Evolutionary conservation across 2,113 vertebrate species (phyloP).

Genomic region (Dissostichus mawsoni): DNA sequence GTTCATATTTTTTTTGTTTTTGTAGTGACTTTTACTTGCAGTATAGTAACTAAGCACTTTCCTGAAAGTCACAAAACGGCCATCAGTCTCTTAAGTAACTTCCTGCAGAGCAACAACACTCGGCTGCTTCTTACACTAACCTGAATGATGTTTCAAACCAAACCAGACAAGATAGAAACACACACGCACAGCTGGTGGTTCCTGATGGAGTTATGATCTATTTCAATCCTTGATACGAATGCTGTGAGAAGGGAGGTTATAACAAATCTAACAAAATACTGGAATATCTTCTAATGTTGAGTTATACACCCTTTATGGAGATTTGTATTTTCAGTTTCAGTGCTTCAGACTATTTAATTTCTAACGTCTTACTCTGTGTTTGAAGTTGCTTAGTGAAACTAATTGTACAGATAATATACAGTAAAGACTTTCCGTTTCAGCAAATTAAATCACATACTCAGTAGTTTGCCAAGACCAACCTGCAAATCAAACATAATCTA

Average conservation of each 20-base stretch:
- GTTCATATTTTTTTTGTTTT: not conserved
- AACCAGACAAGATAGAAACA: not conserved
- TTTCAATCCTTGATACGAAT: not conserved
- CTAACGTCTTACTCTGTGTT: not conserved
- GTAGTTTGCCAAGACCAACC: not conserved
- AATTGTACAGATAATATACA: no score
- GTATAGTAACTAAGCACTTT: not conserved
- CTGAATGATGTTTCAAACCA: conserved; percentile 9
- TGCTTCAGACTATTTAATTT: not conserved
- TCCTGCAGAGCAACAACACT: not conserved
- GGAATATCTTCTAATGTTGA: not conserved
- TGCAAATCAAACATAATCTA: conserved; percentile 1
- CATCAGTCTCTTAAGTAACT: not conserved
- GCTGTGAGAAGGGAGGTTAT: not conserved
- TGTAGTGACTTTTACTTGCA: not conserved
- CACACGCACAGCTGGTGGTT: not conserved
- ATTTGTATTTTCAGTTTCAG: not conserved
- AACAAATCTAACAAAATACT: not conserved
- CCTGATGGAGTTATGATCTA: not conserved
- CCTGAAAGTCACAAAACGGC: not conserved
- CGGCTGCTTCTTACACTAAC: not conserved
- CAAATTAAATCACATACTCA: not conserved
- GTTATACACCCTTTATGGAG: not conserved
- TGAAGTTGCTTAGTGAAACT: not conserved
- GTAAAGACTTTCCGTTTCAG: not conserved